Percentiles rank a stretch among this genome's conserved stretches.
Evolutionary conservation across 2,797 vertebrate genomes (phyloP).

Genomic region (Megaceryle alcyon): DNA sequence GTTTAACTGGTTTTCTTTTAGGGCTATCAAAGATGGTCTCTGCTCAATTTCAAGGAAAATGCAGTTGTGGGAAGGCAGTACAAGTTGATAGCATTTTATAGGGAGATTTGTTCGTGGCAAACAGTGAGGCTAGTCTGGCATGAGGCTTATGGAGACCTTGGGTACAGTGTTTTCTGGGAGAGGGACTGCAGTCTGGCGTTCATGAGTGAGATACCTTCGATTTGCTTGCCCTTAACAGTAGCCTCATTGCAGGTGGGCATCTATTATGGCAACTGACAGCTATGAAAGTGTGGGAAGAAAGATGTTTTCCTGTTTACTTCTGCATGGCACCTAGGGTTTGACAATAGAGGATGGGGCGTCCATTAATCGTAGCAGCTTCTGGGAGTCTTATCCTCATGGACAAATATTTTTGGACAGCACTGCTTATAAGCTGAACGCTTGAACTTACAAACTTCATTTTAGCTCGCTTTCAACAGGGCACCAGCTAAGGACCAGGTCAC

Average conservation of each 20-base stretch:
- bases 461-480: background rate
- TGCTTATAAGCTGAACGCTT: background rate
- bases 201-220: background rate
- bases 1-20: background rate
- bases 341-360: background rate
- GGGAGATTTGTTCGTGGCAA: background rate
- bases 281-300: background rate
- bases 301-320: background rate
- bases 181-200: background rate
- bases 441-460: background rate
- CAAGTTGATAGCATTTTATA: background rate
- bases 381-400: background rate
- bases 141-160: background rate
- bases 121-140: background rate
- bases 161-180: background rate
- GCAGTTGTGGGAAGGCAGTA: background rate
- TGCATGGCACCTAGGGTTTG: fast-evolving
- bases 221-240: background rate
- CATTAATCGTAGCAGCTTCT: background rate
- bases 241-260: background rate
- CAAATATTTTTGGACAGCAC: background rate
- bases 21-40: background rate
- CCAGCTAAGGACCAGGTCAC: background rate
- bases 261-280: background rate
- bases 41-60: background rate